Percentiles rank a stretch among this genome's conserved stretches.
phyloP scores from a whole-genome alignment of 2,113 vertebrate species.

The Chitala chitala region DNA sequence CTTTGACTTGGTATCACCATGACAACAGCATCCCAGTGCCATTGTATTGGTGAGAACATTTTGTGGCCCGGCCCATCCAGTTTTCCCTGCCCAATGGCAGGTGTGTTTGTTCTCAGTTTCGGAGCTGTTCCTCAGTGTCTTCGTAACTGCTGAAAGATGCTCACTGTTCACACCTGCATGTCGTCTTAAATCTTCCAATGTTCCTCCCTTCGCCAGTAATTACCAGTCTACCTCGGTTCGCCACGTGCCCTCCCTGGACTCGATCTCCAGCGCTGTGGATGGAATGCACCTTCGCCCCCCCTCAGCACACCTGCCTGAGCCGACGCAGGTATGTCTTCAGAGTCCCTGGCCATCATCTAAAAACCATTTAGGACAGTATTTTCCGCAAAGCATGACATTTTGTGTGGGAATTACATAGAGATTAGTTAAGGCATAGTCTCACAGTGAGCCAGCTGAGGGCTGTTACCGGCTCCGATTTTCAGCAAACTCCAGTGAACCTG shows the following conservation, averaged over 20 bases:
- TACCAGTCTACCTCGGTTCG: constrained; percentile 63
- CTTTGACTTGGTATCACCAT: too few species aligned
- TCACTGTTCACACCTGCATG: background rate
- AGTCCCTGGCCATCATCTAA: background rate
- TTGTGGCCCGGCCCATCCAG: background rate
- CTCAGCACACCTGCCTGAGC: constrained; percentile 32
- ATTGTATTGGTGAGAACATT: too few species aligned
- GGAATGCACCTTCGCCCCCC: constrained; percentile 53
- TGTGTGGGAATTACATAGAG: too few species aligned
- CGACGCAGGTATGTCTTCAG: constrained; percentile 49
- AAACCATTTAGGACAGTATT: too few species aligned
- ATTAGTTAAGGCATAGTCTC: too few species aligned
- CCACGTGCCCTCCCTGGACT: constrained; percentile 70
- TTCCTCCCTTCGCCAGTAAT: constrained; percentile 37
- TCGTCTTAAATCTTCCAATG: background rate
- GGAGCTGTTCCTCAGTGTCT: too few species aligned
- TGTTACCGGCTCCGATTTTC: too few species aligned
- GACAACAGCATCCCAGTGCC: too few species aligned
- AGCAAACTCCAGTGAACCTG: too few species aligned
- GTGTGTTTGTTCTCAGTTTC: too few species aligned
- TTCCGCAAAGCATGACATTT: too few species aligned
- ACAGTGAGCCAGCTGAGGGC: too few species aligned
- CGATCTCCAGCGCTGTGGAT: constrained; percentile 66
- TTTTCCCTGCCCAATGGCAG: background rate
- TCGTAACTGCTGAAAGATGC: background rate